Conservation (phyloP, 2,888 invertebrate genomes). For the Gastracanthus pulcherrimus region DNA sequence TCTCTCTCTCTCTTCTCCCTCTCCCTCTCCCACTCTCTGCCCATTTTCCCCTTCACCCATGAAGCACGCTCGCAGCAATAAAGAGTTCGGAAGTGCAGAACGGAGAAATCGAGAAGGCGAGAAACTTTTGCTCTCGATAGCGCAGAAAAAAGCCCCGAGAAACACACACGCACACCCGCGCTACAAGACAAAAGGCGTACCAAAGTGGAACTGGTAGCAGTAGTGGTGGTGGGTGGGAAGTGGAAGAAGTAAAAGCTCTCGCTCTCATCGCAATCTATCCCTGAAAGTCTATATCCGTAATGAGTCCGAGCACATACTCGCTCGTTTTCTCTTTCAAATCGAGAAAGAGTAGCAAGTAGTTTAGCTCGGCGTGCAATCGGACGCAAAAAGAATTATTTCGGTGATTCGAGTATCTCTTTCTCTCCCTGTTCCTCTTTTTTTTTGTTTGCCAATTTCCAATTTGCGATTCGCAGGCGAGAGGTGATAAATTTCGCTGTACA, state of each 20-base stretch:
- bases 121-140: constrained; percentile 28
- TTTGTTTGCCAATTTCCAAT: constrained; percentile 10
- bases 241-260: constrained; percentile 28
- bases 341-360: constrained; percentile 21
- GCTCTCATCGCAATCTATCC: constrained; percentile 21
- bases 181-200: constrained; percentile 36
- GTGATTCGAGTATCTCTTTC: not conserved
- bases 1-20: too few species aligned
- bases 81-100: constrained; percentile 40
- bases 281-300: constrained; percentile 22
- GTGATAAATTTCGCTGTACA: not conserved
- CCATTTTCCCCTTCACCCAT: too few species aligned
- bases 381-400: not conserved
- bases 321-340: too few species aligned
- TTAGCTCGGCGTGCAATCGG: not conserved
- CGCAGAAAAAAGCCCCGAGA: not conserved
- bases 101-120: constrained; percentile 34
- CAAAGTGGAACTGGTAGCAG: too few species aligned
- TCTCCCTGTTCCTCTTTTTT: not conserved
- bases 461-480: not conserved
- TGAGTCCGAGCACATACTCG: constrained; percentile 34
- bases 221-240: too few species aligned
- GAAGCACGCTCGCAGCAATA: constrained; percentile 31
- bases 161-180: not conserved
- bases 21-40: too few species aligned